These are phyloP conservation scores for Diplodus sargus DNA, from an alignment of 2,797 vertebrate genomes.

Conservation along the genomic window DNA sequence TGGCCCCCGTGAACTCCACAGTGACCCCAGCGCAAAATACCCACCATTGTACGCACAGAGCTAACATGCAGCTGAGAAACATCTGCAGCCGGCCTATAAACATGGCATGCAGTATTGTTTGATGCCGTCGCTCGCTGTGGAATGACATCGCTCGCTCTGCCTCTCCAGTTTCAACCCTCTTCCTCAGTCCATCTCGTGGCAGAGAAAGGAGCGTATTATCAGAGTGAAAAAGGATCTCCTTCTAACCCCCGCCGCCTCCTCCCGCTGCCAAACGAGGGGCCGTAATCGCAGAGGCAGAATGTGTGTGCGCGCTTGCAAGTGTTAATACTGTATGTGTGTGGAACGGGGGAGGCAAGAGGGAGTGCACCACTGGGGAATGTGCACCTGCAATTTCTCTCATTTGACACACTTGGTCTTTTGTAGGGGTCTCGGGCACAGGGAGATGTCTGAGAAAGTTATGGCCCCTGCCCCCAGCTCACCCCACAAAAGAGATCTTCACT, in stretches of 20 bases:
- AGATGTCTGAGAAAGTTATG: constrained; percentile 71
- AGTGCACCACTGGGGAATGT: constrained; percentile 77
- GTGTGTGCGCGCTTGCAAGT: constrained; percentile 30
- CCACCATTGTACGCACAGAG: constrained; percentile 43
- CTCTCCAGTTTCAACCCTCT: constrained; percentile 73
- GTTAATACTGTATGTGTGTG: constrained; percentile 56
- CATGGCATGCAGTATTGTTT: constrained; percentile 44
- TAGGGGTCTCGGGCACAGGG: constrained; percentile 54
- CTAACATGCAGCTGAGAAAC: constrained; percentile 61
- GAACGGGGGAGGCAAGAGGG: constrained; percentile 47
- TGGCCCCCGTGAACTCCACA: constrained; percentile 22
- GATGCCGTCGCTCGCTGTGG: constrained; percentile 68
- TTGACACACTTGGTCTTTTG: constrained; percentile 83
- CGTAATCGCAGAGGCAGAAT: constrained; percentile 59
- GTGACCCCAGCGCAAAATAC: constrained; percentile 53
- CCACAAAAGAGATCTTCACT: constrained; percentile 51
- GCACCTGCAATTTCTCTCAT: constrained; percentile 83
- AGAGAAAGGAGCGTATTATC: constrained; percentile 80
- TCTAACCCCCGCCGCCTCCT: constrained; percentile 39
- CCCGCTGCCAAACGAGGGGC: constrained; percentile 65
- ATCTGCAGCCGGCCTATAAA: constrained; percentile 71
- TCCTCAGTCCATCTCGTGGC: constrained; percentile 59
- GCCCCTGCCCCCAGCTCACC: constrained; percentile 31
- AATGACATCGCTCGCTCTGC: constrained; percentile 72
- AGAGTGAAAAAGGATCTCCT: constrained; percentile 75